Percentiles rank a stretch among this genome's conserved stretches.
Conservation (phyloP, 2,888 invertebrate species). For the Eristalinus sepulchralis region DNA sequence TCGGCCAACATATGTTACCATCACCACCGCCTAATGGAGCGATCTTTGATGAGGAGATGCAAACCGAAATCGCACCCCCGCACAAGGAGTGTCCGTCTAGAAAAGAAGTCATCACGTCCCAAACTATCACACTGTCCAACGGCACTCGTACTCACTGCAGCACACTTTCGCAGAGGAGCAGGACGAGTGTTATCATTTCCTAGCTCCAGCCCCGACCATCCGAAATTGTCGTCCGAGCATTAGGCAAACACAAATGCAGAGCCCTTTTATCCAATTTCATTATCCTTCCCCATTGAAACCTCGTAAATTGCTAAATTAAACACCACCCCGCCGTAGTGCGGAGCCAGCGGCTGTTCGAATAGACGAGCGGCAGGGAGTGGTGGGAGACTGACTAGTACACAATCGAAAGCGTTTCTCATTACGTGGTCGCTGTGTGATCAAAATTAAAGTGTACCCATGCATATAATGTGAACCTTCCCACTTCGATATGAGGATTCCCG, state of each 20-base stretch:
- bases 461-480: constrained; percentile 26
- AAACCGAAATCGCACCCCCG: not conserved
- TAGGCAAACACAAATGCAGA: not conserved
- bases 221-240: not conserved
- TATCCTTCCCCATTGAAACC: not conserved
- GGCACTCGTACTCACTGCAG: not conserved
- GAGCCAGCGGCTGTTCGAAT: not conserved
- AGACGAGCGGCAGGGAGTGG: no score
- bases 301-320: not conserved
- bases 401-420: constrained; percentile 50
- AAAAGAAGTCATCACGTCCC: no score
- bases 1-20: no score
- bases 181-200: not conserved
- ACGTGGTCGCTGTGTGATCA: constrained; percentile 52
- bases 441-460: constrained; percentile 65
- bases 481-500: not conserved
- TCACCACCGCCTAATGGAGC: no score
- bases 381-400: no score
- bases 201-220: not conserved
- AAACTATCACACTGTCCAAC: not conserved
- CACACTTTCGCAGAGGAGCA: not conserved
- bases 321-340: not conserved
- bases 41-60: no score
- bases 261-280: not conserved
- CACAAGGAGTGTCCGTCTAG: not conserved